Evolutionary conservation across 2,888 invertebrate species (phyloP).

Genomic region (Aphrophora alni): DNA sequence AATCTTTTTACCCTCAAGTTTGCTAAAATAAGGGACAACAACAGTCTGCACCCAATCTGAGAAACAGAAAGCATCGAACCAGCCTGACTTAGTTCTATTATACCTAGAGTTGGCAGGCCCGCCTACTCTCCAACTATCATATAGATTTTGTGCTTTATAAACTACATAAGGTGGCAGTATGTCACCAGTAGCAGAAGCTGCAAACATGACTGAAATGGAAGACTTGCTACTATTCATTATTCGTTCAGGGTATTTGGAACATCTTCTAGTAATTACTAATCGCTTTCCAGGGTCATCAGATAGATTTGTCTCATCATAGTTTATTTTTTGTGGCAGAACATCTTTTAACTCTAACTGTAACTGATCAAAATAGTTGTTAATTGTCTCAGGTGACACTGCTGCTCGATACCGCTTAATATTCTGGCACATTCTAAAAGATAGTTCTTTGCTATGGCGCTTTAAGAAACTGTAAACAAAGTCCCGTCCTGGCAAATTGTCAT

Average conservation of each 20-base stretch:
- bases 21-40: constrained; percentile 29
- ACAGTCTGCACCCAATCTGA: constrained; percentile 40
- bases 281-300: constrained; percentile 51
- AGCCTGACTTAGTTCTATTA: constrained; percentile 51
- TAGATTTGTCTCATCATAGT: constrained; percentile 54
- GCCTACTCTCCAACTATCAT: constrained; percentile 42
- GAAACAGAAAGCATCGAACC: constrained; percentile 50
- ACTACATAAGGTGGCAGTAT: constrained; percentile 46
- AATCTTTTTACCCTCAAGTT: constrained; percentile 17
- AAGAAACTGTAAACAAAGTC: constrained; percentile 48
- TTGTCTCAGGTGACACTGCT: constrained; percentile 45
- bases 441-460: constrained; percentile 41
- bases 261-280: constrained; percentile 41
- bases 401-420: constrained; percentile 48
- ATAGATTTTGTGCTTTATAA: constrained; percentile 43
- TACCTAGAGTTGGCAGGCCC: constrained; percentile 40
- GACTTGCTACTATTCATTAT: constrained; percentile 40
- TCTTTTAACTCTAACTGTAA: constrained; percentile 44
- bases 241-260: constrained; percentile 42
- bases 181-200: constrained; percentile 41
- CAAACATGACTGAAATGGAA: constrained; percentile 42
- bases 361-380: constrained; percentile 49
- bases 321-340: constrained; percentile 44
- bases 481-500: constrained; percentile 46
- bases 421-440: constrained; percentile 41